Conservation (phyloP, 37 sponge, comb jelly and placozoan genomes). For the Cladorhizidae sp. region DNA sequence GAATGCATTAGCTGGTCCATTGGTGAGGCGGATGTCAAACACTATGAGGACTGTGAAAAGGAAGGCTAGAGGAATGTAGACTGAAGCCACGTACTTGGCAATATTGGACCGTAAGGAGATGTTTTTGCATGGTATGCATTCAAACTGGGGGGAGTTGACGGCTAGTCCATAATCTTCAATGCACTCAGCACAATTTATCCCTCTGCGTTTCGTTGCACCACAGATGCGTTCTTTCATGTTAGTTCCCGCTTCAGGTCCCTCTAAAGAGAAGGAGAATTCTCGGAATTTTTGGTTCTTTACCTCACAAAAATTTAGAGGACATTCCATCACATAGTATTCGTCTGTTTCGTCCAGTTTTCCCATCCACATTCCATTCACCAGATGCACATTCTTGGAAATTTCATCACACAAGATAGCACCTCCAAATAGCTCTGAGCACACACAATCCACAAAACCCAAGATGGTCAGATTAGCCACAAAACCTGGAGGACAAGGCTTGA, state of each 20-base stretch:
- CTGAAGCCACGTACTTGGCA: constrained; percentile 50
- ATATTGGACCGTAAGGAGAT: neutral
- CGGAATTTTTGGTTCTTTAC: neutral
- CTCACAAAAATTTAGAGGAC: neutral
- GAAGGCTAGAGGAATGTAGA: constrained; percentile 47
- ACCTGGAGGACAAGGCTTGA: neutral
- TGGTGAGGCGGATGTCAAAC: constrained; percentile 57
- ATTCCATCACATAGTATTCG: neutral
- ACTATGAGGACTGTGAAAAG: constrained; percentile 56
- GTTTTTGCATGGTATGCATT: constrained; percentile 31
- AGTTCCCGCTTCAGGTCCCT: neutral
- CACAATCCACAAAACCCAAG: neutral
- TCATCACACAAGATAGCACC: neutral
- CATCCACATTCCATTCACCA: constrained; percentile 3
- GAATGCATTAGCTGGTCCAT: constrained; percentile 77
- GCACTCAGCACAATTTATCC: constrained; percentile 66
- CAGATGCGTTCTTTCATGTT: constrained; percentile 1
- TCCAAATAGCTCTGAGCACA: neutral
- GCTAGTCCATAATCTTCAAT: constrained; percentile 33
- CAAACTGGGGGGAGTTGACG: constrained; percentile 10
- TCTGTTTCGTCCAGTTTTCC: neutral
- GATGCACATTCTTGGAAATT: neutral
- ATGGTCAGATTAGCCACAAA: neutral
- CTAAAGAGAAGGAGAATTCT: neutral
- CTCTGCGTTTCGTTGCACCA: constrained; percentile 38